Conservation (phyloP, 2,888 invertebrate species). For the Vesta saturnalis region DNA sequence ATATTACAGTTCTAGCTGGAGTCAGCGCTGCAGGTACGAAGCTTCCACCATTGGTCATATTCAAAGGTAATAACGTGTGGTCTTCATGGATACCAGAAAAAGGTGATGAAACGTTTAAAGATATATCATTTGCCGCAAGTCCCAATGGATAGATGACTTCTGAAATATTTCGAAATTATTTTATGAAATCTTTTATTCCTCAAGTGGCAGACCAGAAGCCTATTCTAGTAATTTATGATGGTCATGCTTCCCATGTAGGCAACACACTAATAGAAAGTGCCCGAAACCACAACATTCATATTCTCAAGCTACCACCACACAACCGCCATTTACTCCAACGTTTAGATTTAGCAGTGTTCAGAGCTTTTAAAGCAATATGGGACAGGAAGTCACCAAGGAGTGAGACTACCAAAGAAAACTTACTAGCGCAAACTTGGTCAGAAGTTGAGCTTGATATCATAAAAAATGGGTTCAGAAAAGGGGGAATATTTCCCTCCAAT, state of each 20-base stretch:
- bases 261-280: background rate
- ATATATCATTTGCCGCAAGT: background rate
- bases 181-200: background rate
- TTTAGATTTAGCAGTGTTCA: too few species aligned
- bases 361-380: background rate
- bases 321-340: background rate
- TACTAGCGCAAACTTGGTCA: background rate
- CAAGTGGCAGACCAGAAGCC: background rate
- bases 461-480: background rate
- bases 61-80: background rate
- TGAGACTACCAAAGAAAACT: background rate
- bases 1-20: background rate
- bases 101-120: background rate
- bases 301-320: background rate
- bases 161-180: background rate
- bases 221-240: background rate
- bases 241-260: background rate
- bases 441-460: background rate
- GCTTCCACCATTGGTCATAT: background rate
- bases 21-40: background rate
- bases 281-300: background rate
- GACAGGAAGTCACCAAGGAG: background rate
- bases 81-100: background rate
- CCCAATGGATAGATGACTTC: background rate
- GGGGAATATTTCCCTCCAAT: background rate